Evolutionary conservation across 2,888 invertebrate species (phyloP).

Genomic region (Tetragonisca angustula): DNA sequence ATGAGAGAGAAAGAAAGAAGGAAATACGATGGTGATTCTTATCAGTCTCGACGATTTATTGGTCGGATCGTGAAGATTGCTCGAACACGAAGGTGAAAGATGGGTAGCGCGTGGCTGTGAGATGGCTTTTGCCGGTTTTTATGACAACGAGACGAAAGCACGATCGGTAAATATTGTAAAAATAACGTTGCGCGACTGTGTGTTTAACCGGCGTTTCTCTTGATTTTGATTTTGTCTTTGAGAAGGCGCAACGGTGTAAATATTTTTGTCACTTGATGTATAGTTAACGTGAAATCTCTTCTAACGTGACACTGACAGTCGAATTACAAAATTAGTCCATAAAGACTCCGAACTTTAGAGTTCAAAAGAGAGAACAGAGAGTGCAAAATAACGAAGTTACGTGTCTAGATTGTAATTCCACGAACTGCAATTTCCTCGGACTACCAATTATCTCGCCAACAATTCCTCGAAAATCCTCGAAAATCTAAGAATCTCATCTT

Average conservation of each 20-base stretch:
- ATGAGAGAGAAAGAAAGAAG: background rate
- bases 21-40: background rate
- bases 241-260: background rate
- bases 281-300: too few relatives aligned
- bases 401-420: background rate
- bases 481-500: too few relatives aligned
- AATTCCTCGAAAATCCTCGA: too few relatives aligned
- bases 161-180: background rate
- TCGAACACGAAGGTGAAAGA: slow-evolving; percentile 17
- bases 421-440: background rate
- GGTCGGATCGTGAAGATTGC: slow-evolving; percentile 27
- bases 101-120: background rate
- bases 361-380: too few relatives aligned
- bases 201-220: background rate
- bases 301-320: too few relatives aligned
- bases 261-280: too few relatives aligned
- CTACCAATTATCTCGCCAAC: too few relatives aligned
- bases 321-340: too few relatives aligned
- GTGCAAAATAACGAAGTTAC: too few relatives aligned
- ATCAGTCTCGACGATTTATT: slow-evolving; percentile 32
- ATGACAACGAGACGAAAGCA: background rate
- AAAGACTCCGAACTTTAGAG: too few relatives aligned
- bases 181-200: background rate
- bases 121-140: background rate
- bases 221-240: background rate